phyloP scores from a whole-genome alignment of 1,140 invertebrate genomes.

The Ylistrum balloti region DNA sequence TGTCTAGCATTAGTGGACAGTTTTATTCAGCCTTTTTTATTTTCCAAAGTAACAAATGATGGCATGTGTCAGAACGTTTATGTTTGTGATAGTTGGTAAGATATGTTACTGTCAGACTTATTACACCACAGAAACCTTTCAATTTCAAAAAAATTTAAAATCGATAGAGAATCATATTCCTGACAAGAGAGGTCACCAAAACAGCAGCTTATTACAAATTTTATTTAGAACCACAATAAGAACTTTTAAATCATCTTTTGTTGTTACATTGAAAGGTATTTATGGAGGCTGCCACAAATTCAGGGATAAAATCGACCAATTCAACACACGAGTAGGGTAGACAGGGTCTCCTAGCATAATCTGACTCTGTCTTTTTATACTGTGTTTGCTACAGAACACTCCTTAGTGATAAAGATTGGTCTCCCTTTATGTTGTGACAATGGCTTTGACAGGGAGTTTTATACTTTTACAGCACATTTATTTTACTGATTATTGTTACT shows the following conservation, averaged over 20 bases:
- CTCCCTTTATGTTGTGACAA: background rate
- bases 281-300: background rate
- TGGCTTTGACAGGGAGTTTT: constrained; percentile 29
- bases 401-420: too few relatives aligned
- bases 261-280: too few relatives aligned
- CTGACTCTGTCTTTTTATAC: background rate
- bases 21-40: background rate
- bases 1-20: background rate
- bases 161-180: too few relatives aligned
- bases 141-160: too few relatives aligned
- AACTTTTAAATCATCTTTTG: too few relatives aligned
- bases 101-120: too few relatives aligned
- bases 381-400: too few relatives aligned
- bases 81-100: background rate
- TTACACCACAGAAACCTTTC: too few relatives aligned
- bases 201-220: too few relatives aligned
- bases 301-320: background rate
- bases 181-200: too few relatives aligned
- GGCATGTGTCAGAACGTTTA: background rate
- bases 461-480: constrained; percentile 29
- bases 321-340: background rate
- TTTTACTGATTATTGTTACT: constrained; percentile 36
- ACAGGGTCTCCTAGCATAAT: constrained; percentile 2
- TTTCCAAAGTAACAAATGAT: background rate
- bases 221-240: too few relatives aligned